Conservation (phyloP, 2,888 invertebrate species). For the Gastracanthus pulcherrimus region DNA sequence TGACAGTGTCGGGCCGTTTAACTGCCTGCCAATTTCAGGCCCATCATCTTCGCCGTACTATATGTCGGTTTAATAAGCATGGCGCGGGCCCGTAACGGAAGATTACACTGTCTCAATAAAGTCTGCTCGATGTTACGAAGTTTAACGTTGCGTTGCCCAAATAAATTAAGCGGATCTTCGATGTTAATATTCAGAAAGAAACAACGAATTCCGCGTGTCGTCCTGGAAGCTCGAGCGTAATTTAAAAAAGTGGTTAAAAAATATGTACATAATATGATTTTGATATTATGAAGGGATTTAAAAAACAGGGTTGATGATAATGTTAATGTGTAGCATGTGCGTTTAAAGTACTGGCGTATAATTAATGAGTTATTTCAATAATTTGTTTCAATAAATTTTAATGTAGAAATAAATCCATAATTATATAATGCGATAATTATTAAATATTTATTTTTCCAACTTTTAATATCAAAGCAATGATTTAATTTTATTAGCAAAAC, state of each 20-base stretch:
- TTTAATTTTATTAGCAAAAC: too few species aligned
- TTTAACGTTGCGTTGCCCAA: not conserved
- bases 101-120: conserved; percentile 25
- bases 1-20: conserved; percentile 24
- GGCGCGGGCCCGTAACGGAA: conserved; percentile 18
- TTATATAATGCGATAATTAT: not conserved
- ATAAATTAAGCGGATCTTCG: conserved; percentile 6
- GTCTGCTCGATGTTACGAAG: not conserved
- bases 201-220: too few species aligned
- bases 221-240: too few species aligned
- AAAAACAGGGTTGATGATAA: too few species aligned
- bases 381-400: not conserved
- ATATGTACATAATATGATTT: too few species aligned
- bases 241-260: too few species aligned
- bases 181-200: not conserved
- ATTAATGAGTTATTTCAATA: not conserved
- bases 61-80: conserved; percentile 9
- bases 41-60: not conserved
- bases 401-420: not conserved
- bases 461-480: too few species aligned
- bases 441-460: not conserved
- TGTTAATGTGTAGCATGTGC: not conserved
- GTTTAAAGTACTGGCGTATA: not conserved
- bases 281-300: too few species aligned
- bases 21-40: conserved; percentile 27